Conservation (phyloP, 2,113 vertebrate species). For the Eidolon helvum region DNA sequence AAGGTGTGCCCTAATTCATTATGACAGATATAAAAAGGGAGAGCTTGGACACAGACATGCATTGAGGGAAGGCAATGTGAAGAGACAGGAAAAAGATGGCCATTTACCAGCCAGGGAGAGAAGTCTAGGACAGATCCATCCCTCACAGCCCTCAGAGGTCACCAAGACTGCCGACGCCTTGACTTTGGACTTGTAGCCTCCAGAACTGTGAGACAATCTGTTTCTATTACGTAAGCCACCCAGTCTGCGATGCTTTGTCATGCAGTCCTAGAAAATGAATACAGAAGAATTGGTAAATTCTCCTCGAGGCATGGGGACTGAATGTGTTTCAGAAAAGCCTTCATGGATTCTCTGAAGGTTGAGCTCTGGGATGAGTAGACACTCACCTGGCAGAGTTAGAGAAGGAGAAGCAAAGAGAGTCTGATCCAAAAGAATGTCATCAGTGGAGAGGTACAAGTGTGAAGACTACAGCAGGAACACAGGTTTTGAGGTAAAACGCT, state of each 20-base stretch:
- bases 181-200: background rate
- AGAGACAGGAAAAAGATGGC: background rate
- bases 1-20: background rate
- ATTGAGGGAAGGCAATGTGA: background rate
- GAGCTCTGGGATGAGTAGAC: background rate
- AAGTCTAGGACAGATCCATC: background rate
- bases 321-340: background rate
- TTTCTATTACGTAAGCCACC: background rate
- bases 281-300: background rate
- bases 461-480: background rate
- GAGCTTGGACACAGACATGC: background rate
- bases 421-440: background rate
- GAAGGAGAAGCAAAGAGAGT: background rate
- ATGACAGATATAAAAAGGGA: background rate
- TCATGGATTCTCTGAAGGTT: background rate
- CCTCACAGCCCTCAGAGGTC: background rate
- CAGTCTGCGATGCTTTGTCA: background rate
- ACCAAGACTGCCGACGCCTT: background rate
- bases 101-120: background rate
- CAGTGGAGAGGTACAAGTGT: background rate
- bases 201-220: background rate
- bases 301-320: background rate
- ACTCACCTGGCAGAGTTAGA: background rate
- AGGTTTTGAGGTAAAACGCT: background rate
- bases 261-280: background rate